Conservation (phyloP, 2,888 invertebrate genomes). For the Agonopterix alstromeriana region DNA sequence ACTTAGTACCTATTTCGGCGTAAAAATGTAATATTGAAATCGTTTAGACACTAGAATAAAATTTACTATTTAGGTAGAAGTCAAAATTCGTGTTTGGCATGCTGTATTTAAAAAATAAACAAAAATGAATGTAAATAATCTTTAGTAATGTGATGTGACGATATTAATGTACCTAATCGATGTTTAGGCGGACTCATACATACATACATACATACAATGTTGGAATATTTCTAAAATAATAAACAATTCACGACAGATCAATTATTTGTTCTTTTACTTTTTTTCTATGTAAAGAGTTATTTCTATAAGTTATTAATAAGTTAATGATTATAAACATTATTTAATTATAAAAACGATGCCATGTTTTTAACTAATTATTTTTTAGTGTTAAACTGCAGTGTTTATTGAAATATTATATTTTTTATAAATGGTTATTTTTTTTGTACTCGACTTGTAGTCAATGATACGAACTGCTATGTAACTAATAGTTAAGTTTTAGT, state of each 20-base stretch:
- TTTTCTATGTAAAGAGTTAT: slow-evolving; percentile 15
- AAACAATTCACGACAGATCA: slow-evolving; percentile 12
- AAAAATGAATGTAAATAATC: slow-evolving; percentile 54
- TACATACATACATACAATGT: slow-evolving; percentile 6
- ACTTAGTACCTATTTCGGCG: slow-evolving; percentile 56
- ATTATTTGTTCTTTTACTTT: slow-evolving; percentile 11
- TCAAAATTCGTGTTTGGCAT: slow-evolving; percentile 71
- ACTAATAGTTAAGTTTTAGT: slow-evolving; percentile 60
- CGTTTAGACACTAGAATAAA: slow-evolving; percentile 53
- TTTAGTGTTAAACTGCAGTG: slow-evolving; percentile 55
- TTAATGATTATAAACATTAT: slow-evolving; percentile 18
- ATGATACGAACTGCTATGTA: slow-evolving; percentile 53
- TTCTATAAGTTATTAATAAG: slow-evolving; percentile 31
- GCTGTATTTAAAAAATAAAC: slow-evolving; percentile 43
- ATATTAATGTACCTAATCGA: slow-evolving; percentile 55
- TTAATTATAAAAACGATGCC: slow-evolving; percentile 57
- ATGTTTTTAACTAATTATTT: slow-evolving; percentile 61
- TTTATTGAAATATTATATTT: slow-evolving; percentile 62
- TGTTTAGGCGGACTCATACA: slow-evolving; percentile 44
- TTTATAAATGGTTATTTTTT: slow-evolving; percentile 63
- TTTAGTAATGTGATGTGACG: slow-evolving; percentile 66
- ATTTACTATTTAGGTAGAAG: slow-evolving; percentile 53
- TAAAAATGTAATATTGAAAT: slow-evolving; percentile 61
- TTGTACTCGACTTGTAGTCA: slow-evolving; percentile 63
- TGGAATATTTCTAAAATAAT: slow-evolving; percentile 2